phyloP scores from a whole-genome alignment of 1,140 invertebrate species.

The Polypedilum pembai region DNA sequence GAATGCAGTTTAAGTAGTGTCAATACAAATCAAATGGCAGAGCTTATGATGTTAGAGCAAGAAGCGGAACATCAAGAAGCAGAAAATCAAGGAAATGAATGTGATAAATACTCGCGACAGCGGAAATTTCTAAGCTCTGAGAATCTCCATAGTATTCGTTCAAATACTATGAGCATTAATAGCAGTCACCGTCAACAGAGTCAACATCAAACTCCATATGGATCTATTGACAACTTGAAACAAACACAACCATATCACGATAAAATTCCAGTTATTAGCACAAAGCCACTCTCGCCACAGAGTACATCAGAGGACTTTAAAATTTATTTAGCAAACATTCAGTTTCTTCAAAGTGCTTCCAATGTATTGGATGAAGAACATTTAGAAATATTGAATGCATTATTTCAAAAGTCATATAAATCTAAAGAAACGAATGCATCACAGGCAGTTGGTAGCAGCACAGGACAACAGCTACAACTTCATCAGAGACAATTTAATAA shows the following conservation, averaged over 20 bases:
- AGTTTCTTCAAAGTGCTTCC: slow-evolving; percentile 57
- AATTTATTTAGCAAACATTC: slow-evolving; percentile 59
- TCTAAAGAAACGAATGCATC: slow-evolving; percentile 33
- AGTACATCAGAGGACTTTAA: slow-evolving; percentile 58
- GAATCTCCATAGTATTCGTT: slow-evolving; percentile 39
- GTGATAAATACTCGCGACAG: slow-evolving; percentile 34
- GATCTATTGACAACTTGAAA: slow-evolving; percentile 25
- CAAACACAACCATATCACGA: slow-evolving; percentile 31
- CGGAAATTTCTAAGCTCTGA: slow-evolving; percentile 45
- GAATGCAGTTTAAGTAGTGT: slow-evolving; percentile 45
- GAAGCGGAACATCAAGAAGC: slow-evolving; percentile 6
- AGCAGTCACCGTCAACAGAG: slow-evolving; percentile 1
- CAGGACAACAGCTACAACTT: slow-evolving; percentile 33
- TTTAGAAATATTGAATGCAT: slow-evolving; percentile 48
- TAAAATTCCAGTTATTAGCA: slow-evolving; percentile 51
- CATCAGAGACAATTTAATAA: slow-evolving; percentile 21
- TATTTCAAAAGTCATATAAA: slow-evolving; percentile 48
- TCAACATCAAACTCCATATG: neutral
- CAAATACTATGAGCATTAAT: neutral
- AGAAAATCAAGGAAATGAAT: slow-evolving; percentile 15
- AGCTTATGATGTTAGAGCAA: slow-evolving; percentile 8
- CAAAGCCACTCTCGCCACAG: slow-evolving; percentile 51
- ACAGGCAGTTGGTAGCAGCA: too few relatives aligned
- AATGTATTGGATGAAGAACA: slow-evolving; percentile 50
- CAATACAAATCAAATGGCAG: slow-evolving; percentile 47